Evolutionary conservation across 2,888 invertebrate genomes (phyloP).

Genomic region (Parapristionchus giblindavisi): DNA sequence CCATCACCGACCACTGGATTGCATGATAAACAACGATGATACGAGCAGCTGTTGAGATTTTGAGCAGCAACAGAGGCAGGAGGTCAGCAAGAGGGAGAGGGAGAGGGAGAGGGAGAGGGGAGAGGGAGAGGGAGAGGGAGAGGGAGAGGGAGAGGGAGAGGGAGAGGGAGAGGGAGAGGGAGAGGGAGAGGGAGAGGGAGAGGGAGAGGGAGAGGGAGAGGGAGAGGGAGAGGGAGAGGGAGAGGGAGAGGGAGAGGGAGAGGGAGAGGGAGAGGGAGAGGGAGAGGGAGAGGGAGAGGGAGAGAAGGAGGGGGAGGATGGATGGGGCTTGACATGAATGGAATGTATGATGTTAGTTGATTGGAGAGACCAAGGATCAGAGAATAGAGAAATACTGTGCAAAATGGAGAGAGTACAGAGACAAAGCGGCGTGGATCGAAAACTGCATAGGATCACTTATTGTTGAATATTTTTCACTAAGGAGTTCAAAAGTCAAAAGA

Average conservation of each 20-base stretch:
- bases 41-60: no score
- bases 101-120: not conserved
- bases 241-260: conserved; percentile 7
- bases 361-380: conserved; percentile 9
- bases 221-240: conserved; percentile 13
- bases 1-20: not conserved
- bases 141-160: not conserved
- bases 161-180: conserved; percentile 10
- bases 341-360: not conserved
- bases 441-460: not conserved
- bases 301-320: not conserved
- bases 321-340: not conserved
- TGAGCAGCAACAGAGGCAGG: not conserved
- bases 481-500: conserved; percentile 6
- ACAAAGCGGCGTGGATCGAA: not conserved
- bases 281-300: not conserved
- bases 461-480: not conserved
- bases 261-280: not conserved
- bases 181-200: conserved; percentile 18
- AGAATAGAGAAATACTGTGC: not conserved
- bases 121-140: not conserved
- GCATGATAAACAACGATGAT: no score
- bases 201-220: conserved; percentile 15
- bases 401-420: conserved; percentile 15
- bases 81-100: not conserved